phyloP scores from a whole-genome alignment of 2,113 vertebrate genomes.

The Eretmochelys imbricata region DNA sequence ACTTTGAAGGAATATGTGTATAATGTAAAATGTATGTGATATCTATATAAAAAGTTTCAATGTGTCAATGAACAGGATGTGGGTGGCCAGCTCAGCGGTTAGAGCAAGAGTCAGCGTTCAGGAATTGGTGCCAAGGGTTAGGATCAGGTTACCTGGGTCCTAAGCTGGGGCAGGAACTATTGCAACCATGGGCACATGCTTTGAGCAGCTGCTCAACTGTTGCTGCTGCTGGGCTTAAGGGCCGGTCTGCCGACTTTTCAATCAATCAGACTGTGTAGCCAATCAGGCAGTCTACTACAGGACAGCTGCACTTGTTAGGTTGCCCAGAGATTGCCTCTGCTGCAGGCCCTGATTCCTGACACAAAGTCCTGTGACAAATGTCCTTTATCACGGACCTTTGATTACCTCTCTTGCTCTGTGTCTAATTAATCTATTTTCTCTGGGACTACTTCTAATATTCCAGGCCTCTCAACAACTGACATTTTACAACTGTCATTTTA shows the following conservation, averaged over 20 bases:
- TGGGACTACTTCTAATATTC: not conserved
- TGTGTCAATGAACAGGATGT: not conserved
- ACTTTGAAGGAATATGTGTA: not conserved
- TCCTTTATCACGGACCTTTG: not conserved
- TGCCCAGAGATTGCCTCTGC: not conserved
- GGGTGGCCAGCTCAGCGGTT: not conserved
- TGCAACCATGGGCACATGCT: not conserved
- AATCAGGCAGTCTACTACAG: not conserved
- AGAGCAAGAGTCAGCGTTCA: not conserved
- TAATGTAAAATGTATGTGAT: not conserved
- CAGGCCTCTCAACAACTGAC: not conserved
- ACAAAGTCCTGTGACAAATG: not conserved
- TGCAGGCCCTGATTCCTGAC: not conserved
- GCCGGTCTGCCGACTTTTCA: not conserved
- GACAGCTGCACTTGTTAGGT: not conserved
- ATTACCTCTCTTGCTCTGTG: not conserved
- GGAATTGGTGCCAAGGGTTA: not conserved
- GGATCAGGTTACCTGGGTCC: not conserved
- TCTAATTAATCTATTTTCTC: not conserved
- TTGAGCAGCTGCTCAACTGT: not conserved
- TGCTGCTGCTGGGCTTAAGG: not conserved
- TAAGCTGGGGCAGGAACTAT: not conserved
- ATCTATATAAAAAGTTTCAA: not conserved
- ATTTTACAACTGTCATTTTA: not conserved
- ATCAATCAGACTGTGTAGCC: not conserved